Percentiles rank a stretch among this genome's conserved stretches.
Evolutionary conservation across 1,140 invertebrate genomes (phyloP).

Genomic region (Pectinophora gossypiella): DNA sequence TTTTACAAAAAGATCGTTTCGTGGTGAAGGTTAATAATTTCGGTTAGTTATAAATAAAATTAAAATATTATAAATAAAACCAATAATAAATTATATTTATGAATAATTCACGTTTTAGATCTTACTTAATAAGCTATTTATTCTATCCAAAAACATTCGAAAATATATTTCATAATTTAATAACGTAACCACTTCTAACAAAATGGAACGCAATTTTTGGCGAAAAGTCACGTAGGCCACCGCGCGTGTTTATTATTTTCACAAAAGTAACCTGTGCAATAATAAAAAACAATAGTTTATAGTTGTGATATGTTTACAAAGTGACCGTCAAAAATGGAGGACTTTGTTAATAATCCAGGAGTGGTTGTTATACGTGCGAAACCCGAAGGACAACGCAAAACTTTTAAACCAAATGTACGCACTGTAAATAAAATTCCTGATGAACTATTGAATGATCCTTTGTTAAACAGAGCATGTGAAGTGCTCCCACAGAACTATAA

Average conservation of each 20-base stretch:
- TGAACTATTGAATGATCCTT: conserved; percentile 87
- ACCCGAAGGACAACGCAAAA: conserved; percentile 84
- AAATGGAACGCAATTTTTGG: conserved; percentile 29
- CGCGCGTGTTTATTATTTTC: conserved; percentile 59
- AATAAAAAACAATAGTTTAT: conserved; percentile 13
- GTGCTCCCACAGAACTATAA: conserved; percentile 96
- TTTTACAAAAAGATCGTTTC: no score
- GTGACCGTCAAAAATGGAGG: conserved; percentile 42
- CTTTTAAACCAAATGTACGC: conserved; percentile 83
- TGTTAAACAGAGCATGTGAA: conserved; percentile 84
- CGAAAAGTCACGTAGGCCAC: conserved; percentile 68
- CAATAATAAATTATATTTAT: no score
- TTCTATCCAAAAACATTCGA: no score
- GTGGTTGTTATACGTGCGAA: conserved; percentile 85
- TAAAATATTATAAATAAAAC: no score
- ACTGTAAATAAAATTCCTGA: conserved; percentile 89
- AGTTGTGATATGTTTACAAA: conserved; percentile 7
- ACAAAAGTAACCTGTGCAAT: conserved; percentile 34
- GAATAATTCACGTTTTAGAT: no score
- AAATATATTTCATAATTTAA: no score
- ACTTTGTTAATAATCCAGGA: conserved; percentile 39
- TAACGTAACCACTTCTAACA: neutral
- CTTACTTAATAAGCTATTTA: no score
- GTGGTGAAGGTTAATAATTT: no score
- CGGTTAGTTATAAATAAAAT: no score